A percentile compares a stretch with the other conserved stretches of the same genome.
phyloP scores from a whole-genome alignment of 2,113 vertebrate genomes.

The Apteryx owenii region DNA sequence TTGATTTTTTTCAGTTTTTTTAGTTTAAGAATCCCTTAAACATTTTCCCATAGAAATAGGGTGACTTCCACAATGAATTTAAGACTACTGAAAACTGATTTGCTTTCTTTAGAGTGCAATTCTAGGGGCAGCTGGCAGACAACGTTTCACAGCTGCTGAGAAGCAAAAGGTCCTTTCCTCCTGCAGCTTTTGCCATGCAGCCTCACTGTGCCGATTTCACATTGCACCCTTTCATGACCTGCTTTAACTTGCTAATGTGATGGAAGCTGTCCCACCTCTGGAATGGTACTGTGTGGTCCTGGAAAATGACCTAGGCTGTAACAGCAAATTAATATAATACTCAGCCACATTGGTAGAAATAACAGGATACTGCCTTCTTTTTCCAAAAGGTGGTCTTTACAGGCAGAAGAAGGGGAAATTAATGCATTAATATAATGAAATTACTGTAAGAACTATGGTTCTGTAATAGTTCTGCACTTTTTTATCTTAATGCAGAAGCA shows the following conservation, averaged over 20 bases:
- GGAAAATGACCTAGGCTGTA: background rate
- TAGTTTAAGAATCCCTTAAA: background rate
- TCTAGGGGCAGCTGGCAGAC: background rate
- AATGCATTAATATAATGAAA: background rate
- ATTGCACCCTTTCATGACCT: background rate
- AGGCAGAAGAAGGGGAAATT: background rate
- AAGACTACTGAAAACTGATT: background rate
- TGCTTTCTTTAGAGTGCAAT: background rate
- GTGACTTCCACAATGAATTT: background rate
- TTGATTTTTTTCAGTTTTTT: background rate
- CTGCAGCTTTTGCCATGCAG: background rate
- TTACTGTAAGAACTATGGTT: background rate
- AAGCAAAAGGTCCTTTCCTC: background rate
- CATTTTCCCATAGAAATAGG: background rate
- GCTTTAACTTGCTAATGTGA: background rate
- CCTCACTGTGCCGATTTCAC: background rate
- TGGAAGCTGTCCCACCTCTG: background rate
- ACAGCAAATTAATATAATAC: background rate
- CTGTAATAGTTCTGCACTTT: background rate
- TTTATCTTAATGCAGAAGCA: background rate
- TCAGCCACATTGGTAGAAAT: background rate
- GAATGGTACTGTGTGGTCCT: no score
- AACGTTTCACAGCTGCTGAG: background rate
- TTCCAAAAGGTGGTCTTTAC: background rate
- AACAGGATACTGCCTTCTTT: no score